A percentile compares a stretch with the other conserved stretches of the same genome.
These are phyloP conservation scores for Whitmania pigra DNA, from an alignment of 1,140 invertebrate genomes.

Conservation along the genomic window DNA sequence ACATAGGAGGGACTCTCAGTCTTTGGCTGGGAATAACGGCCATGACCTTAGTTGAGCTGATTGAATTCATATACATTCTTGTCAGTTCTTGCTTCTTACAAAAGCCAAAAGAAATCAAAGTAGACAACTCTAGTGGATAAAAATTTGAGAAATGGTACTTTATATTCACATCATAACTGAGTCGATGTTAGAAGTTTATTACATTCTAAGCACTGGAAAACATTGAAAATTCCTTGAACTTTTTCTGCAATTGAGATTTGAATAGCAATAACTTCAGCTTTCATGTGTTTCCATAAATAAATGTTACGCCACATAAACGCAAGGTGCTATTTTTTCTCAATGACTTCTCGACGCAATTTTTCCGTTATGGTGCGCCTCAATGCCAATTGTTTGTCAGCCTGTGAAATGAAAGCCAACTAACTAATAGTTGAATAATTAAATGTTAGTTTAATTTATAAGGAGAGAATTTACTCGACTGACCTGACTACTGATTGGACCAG, in stretches of 20 bases:
- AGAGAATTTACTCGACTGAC: slow-evolving; percentile 27
- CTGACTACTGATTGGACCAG: slow-evolving; percentile 52
- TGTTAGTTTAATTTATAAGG: no score
- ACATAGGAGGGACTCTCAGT: neutral
- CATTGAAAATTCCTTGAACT: no score
- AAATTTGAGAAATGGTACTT: slow-evolving; percentile 24
- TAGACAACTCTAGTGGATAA: neutral
- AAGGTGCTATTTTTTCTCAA: slow-evolving; percentile 31
- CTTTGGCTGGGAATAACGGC: slow-evolving; percentile 8
- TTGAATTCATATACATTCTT: neutral
- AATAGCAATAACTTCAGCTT: no score
- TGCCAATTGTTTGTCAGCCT: slow-evolving; percentile 51
- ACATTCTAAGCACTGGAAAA: no score
- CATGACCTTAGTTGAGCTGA: neutral
- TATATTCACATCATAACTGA: no score
- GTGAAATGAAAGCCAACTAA: slow-evolving; percentile 15
- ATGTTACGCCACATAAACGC: no score
- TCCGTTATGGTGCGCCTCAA: slow-evolving; percentile 67
- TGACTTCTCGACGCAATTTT: slow-evolving; percentile 66
- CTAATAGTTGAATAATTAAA: no score
- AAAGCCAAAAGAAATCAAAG: no score
- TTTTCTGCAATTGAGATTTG: no score
- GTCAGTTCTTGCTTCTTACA: no score
- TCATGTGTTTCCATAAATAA: no score
- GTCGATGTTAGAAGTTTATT: no score